A percentile compares a stretch with the other conserved stretches of the same genome.
Evolutionary conservation across 2,888 invertebrate species (phyloP).

Genomic region (Scrobipalpa costella): DNA sequence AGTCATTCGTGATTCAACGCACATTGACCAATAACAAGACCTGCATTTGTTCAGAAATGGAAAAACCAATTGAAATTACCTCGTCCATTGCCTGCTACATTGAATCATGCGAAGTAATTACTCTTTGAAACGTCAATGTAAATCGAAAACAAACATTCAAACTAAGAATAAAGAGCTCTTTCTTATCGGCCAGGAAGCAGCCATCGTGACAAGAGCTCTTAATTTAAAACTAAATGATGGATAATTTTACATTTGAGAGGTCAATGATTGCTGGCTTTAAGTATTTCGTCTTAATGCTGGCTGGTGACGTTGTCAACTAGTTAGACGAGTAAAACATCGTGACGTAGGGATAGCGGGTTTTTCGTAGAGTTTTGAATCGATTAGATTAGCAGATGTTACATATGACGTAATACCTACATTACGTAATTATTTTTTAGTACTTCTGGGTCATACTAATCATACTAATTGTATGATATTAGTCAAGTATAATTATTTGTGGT

Average conservation of each 20-base stretch:
- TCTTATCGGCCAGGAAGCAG: neutral
- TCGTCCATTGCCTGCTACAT: neutral
- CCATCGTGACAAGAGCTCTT: conserved; percentile 3
- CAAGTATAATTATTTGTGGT: too few relatives aligned
- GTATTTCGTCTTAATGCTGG: neutral
- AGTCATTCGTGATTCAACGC: neutral
- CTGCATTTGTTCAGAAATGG: neutral
- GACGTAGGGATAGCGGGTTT: conserved; percentile 41
- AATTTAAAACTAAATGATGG: neutral
- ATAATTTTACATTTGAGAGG: neutral
- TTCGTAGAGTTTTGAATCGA: conserved; percentile 40
- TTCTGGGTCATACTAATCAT: neutral
- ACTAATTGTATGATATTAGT: neutral
- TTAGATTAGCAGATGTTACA: conserved; percentile 4
- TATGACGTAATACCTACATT: neutral
- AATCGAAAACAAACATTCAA: too few relatives aligned
- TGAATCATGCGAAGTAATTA: neutral
- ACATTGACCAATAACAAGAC: neutral
- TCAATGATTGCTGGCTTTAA: neutral
- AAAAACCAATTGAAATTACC: conserved; percentile 3
- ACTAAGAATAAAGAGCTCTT: neutral
- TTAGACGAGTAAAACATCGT: neutral
- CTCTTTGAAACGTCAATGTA: neutral
- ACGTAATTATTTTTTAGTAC: neutral
- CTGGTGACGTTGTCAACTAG: neutral